Evolutionary conservation across 1,140 invertebrate genomes (phyloP).

Genomic region (Papilio aristodemus): DNA sequence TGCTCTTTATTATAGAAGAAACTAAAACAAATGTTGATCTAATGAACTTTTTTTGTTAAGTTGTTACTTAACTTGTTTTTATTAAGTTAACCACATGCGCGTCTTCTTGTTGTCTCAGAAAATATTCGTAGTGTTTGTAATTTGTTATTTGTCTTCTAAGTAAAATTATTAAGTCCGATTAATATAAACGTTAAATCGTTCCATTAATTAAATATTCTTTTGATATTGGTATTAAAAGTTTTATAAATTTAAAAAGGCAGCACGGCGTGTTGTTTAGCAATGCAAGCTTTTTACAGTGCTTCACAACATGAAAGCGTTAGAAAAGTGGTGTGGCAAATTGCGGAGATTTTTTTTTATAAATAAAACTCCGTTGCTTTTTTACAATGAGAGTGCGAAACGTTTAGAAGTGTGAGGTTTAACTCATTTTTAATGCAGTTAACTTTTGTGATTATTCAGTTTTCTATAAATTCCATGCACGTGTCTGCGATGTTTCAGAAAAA

Average conservation of each 20-base stretch:
- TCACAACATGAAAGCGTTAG: background rate
- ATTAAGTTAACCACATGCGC: too few relatives aligned
- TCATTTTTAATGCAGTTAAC: background rate
- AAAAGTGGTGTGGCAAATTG: slow-evolving; percentile 14
- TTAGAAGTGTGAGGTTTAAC: background rate
- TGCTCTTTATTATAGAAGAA: background rate
- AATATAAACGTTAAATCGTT: background rate
- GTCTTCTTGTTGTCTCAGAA: too few relatives aligned
- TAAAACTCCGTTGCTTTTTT: slow-evolving; percentile 17
- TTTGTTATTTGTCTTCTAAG: too few relatives aligned
- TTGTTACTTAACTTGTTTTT: too few relatives aligned
- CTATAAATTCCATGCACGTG: too few relatives aligned
- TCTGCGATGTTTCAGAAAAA: too few relatives aligned
- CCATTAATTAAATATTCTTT: background rate
- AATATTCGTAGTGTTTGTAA: too few relatives aligned
- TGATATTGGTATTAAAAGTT: background rate
- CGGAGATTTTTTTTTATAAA: background rate
- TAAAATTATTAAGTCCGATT: background rate
- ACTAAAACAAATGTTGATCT: background rate
- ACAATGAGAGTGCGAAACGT: background rate
- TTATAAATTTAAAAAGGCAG: background rate
- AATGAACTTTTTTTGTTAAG: too few relatives aligned
- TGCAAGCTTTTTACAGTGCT: background rate
- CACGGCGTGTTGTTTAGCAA: background rate
- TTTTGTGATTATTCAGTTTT: background rate